A percentile compares a stretch with the other conserved stretches of the same genome.
These are phyloP conservation scores for Caretta caretta DNA, from an alignment of 2,113 vertebrate genomes.

Conservation along the genomic window DNA sequence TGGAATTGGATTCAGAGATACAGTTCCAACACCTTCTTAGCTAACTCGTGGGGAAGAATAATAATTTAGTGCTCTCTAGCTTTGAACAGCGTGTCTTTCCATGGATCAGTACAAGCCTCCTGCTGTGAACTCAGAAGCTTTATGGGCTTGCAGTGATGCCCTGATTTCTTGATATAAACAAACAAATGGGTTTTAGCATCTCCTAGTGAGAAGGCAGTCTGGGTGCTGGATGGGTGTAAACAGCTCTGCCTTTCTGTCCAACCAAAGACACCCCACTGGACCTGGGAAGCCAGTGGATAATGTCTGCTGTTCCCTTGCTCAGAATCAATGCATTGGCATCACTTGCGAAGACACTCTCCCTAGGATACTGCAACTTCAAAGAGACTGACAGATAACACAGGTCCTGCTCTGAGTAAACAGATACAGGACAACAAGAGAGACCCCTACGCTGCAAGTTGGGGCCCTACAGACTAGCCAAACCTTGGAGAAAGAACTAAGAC, in stretches of 20 bases:
- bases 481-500: background rate
- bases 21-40: background rate
- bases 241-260: background rate
- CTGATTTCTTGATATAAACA: background rate
- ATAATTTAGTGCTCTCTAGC: background rate
- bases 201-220: background rate
- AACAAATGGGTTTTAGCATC: fast-evolving
- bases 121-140: background rate
- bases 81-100: background rate
- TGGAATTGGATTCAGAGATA: background rate
- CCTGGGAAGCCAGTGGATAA: background rate
- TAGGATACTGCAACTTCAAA: background rate
- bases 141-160: background rate
- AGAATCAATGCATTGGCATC: fast-evolving
- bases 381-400: background rate
- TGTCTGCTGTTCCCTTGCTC: background rate
- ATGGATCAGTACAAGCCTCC: background rate
- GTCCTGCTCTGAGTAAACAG: background rate
- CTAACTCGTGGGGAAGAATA: fast-evolving
- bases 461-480: background rate
- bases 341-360: background rate
- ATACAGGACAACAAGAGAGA: background rate
- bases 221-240: background rate
- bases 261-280: fast-evolving
- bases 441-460: background rate